Evolutionary conservation across 2,888 invertebrate species (phyloP).

Genomic region (Polietes domitor): DNA sequence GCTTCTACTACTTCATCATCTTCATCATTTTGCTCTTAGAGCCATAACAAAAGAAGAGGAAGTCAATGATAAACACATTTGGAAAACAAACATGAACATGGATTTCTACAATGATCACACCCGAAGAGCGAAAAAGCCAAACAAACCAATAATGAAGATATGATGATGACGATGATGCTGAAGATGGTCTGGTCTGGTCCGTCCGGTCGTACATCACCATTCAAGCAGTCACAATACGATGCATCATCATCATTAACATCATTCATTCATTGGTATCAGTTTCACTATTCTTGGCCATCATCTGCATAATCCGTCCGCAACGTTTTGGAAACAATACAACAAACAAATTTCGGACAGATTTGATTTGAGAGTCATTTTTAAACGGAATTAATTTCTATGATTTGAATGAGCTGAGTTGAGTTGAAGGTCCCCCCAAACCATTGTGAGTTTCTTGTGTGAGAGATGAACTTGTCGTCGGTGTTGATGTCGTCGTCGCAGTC

Average conservation of each 20-base stretch:
- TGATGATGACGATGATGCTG: not conserved
- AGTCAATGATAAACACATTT: not conserved
- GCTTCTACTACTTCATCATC: not conserved
- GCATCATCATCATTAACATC: not conserved
- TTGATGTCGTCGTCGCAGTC: no score
- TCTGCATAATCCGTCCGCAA: not conserved
- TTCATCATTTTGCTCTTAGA: no score
- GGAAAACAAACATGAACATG: not conserved
- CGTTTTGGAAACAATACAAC: not conserved
- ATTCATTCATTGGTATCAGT: not conserved
- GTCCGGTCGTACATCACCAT: not conserved
- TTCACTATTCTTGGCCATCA: not conserved
- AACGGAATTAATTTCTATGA: constrained; percentile 8
- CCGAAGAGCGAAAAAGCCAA: not conserved
- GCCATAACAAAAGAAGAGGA: not conserved
- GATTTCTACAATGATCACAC: not conserved
- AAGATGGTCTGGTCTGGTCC: no score
- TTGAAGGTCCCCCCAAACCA: not conserved
- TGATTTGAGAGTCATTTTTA: not conserved
- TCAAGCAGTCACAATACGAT: not conserved
- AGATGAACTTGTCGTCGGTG: not conserved
- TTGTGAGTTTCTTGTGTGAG: not conserved
- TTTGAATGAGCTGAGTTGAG: not conserved
- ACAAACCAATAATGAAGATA: not conserved
- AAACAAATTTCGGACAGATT: not conserved